phyloP scores from a whole-genome alignment of 2,113 vertebrate species.

The Neodon shergylaensis region DNA sequence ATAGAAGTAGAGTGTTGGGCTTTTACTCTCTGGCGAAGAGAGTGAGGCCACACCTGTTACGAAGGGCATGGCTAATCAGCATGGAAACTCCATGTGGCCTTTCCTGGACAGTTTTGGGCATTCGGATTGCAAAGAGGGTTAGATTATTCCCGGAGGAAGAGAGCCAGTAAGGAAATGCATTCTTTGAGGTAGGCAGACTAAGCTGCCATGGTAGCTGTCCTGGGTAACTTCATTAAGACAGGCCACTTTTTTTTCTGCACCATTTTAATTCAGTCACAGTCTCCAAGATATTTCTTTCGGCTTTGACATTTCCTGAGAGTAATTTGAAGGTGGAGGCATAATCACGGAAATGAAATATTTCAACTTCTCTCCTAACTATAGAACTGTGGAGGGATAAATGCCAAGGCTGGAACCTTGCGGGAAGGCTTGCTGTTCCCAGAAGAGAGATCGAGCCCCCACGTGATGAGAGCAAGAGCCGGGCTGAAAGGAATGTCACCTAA shows the following conservation, averaged over 20 bases:
- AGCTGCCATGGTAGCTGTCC: neutral
- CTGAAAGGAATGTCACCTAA: neutral
- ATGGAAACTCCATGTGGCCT: neutral
- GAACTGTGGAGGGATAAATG: slow-evolving; percentile 55
- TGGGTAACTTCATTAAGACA: slow-evolving; percentile 61
- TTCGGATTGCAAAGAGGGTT: neutral
- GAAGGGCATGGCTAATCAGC: neutral
- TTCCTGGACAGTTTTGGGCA: neutral
- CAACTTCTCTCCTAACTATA: slow-evolving; percentile 67
- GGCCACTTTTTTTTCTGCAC: slow-evolving; percentile 7
- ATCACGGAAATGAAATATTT: slow-evolving; percentile 76
- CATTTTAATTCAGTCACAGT: slow-evolving; percentile 58
- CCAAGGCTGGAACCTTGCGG: slow-evolving; percentile 54
- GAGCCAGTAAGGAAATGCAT: neutral
- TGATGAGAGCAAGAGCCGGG: neutral
- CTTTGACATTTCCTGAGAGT: slow-evolving; percentile 75
- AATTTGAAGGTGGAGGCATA: slow-evolving; percentile 68
- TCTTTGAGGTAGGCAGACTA: neutral
- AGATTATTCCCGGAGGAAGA: neutral
- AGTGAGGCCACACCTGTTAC: neutral
- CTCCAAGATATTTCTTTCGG: slow-evolving; percentile 66
- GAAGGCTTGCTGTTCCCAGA: slow-evolving; percentile 44
- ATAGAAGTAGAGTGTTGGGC: neutral
- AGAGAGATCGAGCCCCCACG: neutral
- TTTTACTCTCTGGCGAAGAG: slow-evolving; percentile 37